Conservation (phyloP, 2,113 vertebrate genomes). For the Talpa occidentalis region DNA sequence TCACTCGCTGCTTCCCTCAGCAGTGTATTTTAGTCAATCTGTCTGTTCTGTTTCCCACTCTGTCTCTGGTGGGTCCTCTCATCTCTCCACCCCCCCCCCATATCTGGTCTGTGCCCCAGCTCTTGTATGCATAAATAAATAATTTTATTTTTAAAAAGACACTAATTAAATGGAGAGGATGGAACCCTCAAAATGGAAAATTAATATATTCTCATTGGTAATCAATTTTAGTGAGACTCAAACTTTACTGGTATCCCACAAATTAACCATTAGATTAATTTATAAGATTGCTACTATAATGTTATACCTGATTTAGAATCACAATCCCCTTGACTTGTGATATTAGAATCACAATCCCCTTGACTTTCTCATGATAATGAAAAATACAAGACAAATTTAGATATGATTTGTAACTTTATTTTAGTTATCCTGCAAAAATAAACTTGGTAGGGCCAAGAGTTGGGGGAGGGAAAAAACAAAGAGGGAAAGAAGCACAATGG, state of each 20-base stretch:
- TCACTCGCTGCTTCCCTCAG: too few species aligned
- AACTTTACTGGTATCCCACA: neutral
- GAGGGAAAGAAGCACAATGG: too few species aligned
- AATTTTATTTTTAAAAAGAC: too few species aligned
- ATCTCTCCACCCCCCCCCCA: too few species aligned
- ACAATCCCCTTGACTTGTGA: conserved; percentile 72
- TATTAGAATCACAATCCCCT: conserved; percentile 73
- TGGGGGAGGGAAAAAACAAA: too few species aligned
- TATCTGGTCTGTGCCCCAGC: too few species aligned
- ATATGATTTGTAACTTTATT: conserved; percentile 65
- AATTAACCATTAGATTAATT: neutral
- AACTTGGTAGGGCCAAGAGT: neutral
- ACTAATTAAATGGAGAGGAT: neutral
- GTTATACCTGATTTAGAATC: conserved; percentile 51
- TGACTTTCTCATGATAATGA: conserved; percentile 75
- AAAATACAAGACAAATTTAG: conserved; percentile 54
- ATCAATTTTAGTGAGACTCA: neutral
- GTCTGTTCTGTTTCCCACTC: too few species aligned
- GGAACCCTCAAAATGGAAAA: neutral
- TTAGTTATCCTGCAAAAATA: conserved; percentile 66
- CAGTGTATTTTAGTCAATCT: too few species aligned
- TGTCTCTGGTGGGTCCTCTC: too few species aligned
- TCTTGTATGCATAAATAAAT: too few species aligned
- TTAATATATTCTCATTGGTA: neutral
- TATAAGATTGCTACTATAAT: neutral